Conservation (phyloP, 2,113 vertebrate genomes). For the Pterophyllum scalare region DNA sequence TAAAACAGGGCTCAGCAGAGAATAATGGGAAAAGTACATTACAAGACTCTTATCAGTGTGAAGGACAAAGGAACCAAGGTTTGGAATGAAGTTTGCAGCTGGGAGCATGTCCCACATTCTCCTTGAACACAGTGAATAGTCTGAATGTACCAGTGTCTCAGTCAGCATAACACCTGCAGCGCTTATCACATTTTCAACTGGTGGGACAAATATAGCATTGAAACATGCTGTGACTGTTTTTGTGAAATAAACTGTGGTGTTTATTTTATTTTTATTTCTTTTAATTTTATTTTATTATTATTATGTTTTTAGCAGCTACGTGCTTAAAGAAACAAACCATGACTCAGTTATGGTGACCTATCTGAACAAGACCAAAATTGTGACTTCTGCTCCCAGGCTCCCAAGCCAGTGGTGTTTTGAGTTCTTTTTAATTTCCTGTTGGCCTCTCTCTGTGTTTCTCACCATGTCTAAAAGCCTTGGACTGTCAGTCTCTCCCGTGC, state of each 20-base stretch:
- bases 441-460: constrained; percentile 45
- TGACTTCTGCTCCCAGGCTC: constrained; percentile 5
- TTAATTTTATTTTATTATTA: not conserved
- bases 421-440: constrained; percentile 64
- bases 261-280: not conserved
- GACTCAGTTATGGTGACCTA: not conserved
- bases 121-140: not conserved
- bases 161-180: not conserved
- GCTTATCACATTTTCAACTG: not conserved
- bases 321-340: not conserved
- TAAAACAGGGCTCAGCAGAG: not conserved
- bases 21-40: not conserved
- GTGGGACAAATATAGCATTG: constrained; percentile 3
- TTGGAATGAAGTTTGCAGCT: not conserved
- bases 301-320: not conserved
- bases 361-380: not conserved
- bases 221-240: not conserved
- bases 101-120: not conserved
- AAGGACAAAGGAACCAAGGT: constrained; percentile 3
- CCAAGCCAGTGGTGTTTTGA: constrained; percentile 42
- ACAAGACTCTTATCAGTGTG: not conserved
- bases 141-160: not conserved
- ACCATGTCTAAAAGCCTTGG: constrained; percentile 49
- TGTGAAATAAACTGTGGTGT: not conserved
- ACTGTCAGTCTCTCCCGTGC: constrained; percentile 50